Percentiles rank a stretch among this genome's conserved stretches.
Conservation (phyloP, 2,113 vertebrate species). For the Cebus imitator region DNA sequence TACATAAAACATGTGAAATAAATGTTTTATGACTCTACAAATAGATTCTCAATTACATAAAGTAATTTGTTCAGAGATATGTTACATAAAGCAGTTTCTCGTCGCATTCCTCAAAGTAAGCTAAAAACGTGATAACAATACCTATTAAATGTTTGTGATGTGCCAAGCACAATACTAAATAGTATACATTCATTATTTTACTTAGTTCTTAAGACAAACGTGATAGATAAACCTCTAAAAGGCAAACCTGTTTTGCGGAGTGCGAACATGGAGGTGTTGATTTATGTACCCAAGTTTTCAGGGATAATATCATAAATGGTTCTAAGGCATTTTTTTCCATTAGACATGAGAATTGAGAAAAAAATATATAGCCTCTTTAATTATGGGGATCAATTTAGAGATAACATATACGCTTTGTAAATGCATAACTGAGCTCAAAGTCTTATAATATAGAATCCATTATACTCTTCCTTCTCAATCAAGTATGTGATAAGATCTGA, state of each 20-base stretch:
- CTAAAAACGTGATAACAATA: not conserved
- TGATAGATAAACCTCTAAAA: not conserved
- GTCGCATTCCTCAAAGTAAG: not conserved
- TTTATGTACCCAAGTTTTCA: not conserved
- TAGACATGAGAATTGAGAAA: not conserved
- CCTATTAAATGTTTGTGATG: not conserved
- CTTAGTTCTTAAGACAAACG: not conserved
- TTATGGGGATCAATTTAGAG: not conserved
- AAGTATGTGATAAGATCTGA: not conserved
- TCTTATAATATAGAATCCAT: not conserved
- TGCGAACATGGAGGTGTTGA: not conserved
- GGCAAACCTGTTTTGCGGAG: not conserved
- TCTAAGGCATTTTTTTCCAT: not conserved
- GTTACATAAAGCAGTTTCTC: not conserved
- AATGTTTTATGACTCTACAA: not conserved
- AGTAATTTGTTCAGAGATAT: not conserved
- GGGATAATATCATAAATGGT: not conserved
- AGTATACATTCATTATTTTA: not conserved
- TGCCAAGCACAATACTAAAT: not conserved
- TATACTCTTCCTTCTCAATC: not conserved
- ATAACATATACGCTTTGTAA: not conserved
- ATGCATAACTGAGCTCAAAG: not conserved
- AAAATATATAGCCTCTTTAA: not conserved
- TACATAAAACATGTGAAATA: not conserved
- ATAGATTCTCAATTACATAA: not conserved